Evolutionary conservation across 2,888 invertebrate species (phyloP).

Genomic region (Didymodactylos carnosus): DNA sequence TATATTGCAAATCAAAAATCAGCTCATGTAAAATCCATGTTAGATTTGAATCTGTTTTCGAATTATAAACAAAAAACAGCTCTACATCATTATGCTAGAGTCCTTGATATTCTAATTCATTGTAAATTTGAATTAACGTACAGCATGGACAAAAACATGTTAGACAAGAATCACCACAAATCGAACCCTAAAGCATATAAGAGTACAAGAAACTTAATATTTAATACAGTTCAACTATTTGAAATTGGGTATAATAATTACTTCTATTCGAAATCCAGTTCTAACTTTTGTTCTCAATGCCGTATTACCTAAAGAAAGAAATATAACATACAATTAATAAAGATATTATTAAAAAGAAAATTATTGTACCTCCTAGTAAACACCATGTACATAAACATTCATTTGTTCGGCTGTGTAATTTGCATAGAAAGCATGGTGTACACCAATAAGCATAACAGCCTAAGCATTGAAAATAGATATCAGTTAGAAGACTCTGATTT

Average conservation of each 20-base stretch:
- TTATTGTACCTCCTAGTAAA: conserved; percentile 3
- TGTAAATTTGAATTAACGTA: conserved; percentile 5
- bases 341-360: background rate
- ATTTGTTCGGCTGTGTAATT: conserved; percentile 9
- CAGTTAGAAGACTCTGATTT: no score
- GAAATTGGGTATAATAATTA: background rate
- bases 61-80: no score
- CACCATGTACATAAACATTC: conserved; percentile 12
- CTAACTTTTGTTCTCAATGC: conserved; percentile 7
- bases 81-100: no score
- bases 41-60: no score
- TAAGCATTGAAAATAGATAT: background rate
- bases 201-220: background rate
- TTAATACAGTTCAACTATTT: background rate
- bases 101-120: conserved; percentile 11
- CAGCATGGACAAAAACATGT: conserved; percentile 10
- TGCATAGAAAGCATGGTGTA: conserved; percentile 1
- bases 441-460: background rate
- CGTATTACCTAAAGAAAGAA: background rate
- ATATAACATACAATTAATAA: background rate
- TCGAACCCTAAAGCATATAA: background rate
- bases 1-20: no score
- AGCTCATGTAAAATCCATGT: no score
- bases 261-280: conserved; percentile 12
- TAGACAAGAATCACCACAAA: background rate